phyloP scores from a whole-genome alignment of 2,113 vertebrate species.

The Gavialis gangeticus region DNA sequence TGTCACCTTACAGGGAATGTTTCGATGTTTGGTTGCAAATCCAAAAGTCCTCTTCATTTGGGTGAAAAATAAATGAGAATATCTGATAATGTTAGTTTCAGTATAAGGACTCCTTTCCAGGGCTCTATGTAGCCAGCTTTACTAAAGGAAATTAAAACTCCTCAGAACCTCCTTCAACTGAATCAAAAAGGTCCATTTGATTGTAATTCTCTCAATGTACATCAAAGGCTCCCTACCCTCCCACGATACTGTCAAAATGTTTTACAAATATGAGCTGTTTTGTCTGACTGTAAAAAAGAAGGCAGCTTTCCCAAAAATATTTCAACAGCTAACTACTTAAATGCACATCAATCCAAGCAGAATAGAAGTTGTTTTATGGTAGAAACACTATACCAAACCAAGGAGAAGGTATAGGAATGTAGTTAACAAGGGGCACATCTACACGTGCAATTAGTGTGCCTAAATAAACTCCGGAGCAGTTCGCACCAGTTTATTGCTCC shows the following conservation, averaged over 20 bases:
- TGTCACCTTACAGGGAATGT: not conserved
- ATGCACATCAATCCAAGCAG: not conserved
- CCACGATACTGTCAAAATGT: not conserved
- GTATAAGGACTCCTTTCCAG: not conserved
- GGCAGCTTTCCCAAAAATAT: not conserved
- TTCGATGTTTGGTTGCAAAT: not conserved
- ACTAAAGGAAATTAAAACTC: slow-evolving; percentile 6
- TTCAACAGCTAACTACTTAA: not conserved
- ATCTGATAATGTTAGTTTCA: not conserved
- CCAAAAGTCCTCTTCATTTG: accelerated
- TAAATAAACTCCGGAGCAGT: too few relatives aligned
- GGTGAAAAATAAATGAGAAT: not conserved
- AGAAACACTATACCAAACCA: not conserved
- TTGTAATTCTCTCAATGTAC: slow-evolving; percentile 17
- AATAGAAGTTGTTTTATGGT: not conserved
- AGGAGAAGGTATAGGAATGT: too few relatives aligned
- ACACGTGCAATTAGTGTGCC: too few relatives aligned
- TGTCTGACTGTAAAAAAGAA: not conserved
- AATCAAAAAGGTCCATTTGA: not conserved
- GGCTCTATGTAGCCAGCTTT: not conserved
- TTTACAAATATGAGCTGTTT: not conserved
- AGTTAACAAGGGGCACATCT: too few relatives aligned
- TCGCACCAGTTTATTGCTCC: not conserved
- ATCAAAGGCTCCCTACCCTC: not conserved
- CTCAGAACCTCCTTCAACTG: not conserved